Percentiles rank a stretch among this genome's conserved stretches.
phyloP scores from a whole-genome alignment of 2,888 invertebrate genomes.

The Thera britannica region DNA sequence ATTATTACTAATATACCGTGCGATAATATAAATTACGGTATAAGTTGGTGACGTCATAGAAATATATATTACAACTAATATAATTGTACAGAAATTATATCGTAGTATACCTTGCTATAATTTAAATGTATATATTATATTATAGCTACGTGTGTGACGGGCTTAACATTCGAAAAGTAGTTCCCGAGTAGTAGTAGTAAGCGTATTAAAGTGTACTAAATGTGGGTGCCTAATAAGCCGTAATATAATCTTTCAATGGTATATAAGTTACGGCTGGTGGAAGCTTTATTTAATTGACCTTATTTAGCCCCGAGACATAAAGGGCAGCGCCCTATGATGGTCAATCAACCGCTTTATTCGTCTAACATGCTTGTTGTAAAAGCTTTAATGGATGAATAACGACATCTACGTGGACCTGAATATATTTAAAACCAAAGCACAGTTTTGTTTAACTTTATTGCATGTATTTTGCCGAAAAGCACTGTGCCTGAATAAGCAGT shows the following conservation, averaged over 20 bases:
- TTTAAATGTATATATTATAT: no score
- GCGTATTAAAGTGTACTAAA: not conserved
- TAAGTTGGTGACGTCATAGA: no score
- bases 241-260: conserved; percentile 33
- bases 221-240: conserved; percentile 20
- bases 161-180: not conserved
- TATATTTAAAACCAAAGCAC: not conserved
- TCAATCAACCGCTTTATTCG: conserved; percentile 53
- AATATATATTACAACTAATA: no score
- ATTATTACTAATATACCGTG: no score
- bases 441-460: not conserved
- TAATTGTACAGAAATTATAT: no score
- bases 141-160: no score
- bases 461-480: no score
- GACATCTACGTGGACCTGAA: not conserved
- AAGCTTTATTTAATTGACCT: conserved; percentile 72
- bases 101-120: no score
- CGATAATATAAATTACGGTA: no score
- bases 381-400: conserved; percentile 32
- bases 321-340: conserved; percentile 67
- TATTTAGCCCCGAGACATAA: conserved; percentile 60
- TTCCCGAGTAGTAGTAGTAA: not conserved
- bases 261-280: conserved; percentile 47
- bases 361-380: conserved; percentile 33
- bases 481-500: no score